Conservation (phyloP, 1,140 invertebrate species). For the Andricus grossulariae region DNA sequence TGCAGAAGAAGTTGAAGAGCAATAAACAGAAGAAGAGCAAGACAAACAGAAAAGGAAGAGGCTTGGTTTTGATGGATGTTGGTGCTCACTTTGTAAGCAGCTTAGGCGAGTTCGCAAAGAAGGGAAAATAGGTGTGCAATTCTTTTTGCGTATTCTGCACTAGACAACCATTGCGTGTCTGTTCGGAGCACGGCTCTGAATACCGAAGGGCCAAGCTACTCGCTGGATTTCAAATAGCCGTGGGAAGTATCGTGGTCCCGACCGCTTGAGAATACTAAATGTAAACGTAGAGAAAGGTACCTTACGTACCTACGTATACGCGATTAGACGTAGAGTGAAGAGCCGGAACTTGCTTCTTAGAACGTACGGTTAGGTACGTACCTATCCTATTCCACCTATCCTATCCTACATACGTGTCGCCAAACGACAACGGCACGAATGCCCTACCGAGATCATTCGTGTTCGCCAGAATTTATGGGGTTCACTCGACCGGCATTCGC, state of each 20-base stretch:
- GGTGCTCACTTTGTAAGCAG: slow-evolving; percentile 47
- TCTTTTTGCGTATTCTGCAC: slow-evolving; percentile 54
- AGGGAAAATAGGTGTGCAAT: slow-evolving; percentile 35
- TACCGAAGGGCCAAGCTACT: slow-evolving; percentile 58
- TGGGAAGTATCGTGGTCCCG: slow-evolving; percentile 69
- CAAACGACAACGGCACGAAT: slow-evolving; percentile 64
- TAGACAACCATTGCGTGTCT: slow-evolving; percentile 57
- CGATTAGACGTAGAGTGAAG: slow-evolving; percentile 58
- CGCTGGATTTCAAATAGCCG: slow-evolving; percentile 71
- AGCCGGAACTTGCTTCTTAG: slow-evolving; percentile 55
- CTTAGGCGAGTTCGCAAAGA: slow-evolving; percentile 43
- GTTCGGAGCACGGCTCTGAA: slow-evolving; percentile 52
- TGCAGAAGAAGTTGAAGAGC: not conserved
- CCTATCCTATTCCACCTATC: slow-evolving; percentile 53
- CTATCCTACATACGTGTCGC: slow-evolving; percentile 56
- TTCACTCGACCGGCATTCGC: slow-evolving; percentile 61
- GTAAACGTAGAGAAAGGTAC: slow-evolving; percentile 53
- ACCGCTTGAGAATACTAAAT: slow-evolving; percentile 68
- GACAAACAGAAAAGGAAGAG: slow-evolving; percentile 28
- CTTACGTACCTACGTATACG: slow-evolving; percentile 52
- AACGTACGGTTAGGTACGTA: slow-evolving; percentile 60
- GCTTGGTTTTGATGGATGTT: slow-evolving; percentile 31
- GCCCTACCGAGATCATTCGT: slow-evolving; percentile 69
- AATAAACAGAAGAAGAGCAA: slow-evolving; percentile 22
- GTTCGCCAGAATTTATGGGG: slow-evolving; percentile 71